A percentile compares a stretch with the other conserved stretches of the same genome.
Evolutionary conservation across 2,888 invertebrate genomes (phyloP).

Genomic region (Antheraea yamamai): DNA sequence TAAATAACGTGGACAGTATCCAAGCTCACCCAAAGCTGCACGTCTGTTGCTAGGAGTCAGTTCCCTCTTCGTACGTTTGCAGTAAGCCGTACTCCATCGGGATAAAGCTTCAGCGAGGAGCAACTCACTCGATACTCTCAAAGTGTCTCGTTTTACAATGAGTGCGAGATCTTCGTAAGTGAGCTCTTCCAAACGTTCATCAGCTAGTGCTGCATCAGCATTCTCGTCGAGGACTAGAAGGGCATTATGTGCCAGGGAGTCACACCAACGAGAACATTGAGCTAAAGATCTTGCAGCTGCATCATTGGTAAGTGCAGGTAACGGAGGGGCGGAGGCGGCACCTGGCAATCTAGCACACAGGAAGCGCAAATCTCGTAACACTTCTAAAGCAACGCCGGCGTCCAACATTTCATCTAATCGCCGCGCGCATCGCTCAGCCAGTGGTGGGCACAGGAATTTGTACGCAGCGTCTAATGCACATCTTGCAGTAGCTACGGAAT

Average conservation of each 20-base stretch:
- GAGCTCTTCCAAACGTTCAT: slow-evolving; percentile 80
- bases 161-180: slow-evolving; percentile 84
- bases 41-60: slow-evolving; percentile 71
- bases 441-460: slow-evolving; percentile 86
- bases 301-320: slow-evolving; percentile 66
- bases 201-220: slow-evolving; percentile 66
- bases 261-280: slow-evolving; percentile 79
- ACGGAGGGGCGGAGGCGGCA: slow-evolving; percentile 77
- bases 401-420: slow-evolving; percentile 85
- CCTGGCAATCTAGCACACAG: slow-evolving; percentile 71
- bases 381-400: slow-evolving; percentile 84
- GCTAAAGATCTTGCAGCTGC: slow-evolving; percentile 66
- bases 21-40: slow-evolving; percentile 73
- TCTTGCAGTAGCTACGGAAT: slow-evolving; percentile 85
- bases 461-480: slow-evolving; percentile 88
- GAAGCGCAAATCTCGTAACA: slow-evolving; percentile 82
- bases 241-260: slow-evolving; percentile 85
- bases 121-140: slow-evolving; percentile 84
- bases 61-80: slow-evolving; percentile 71
- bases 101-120: slow-evolving; percentile 84
- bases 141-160: slow-evolving; percentile 85
- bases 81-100: slow-evolving; percentile 74
- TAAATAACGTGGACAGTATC: slow-evolving; percentile 85
- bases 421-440: slow-evolving; percentile 86
- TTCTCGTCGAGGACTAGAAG: slow-evolving; percentile 78